Evolutionary conservation across 1,140 invertebrate species (phyloP).

Genomic region (Formica selysi): DNA sequence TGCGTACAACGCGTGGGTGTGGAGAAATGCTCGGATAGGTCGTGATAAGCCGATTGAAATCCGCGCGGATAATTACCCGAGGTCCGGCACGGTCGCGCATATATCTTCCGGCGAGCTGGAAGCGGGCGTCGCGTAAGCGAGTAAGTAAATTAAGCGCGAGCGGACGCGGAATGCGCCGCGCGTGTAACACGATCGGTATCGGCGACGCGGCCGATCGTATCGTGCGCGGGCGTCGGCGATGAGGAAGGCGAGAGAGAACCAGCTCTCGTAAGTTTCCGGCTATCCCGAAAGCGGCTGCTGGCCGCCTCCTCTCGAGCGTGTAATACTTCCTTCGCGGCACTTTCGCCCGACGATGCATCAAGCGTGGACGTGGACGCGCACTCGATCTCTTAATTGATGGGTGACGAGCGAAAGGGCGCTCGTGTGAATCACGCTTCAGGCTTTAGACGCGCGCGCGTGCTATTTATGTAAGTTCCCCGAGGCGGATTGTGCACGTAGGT

Average conservation of each 20-base stretch:
- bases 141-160: constrained; percentile 61
- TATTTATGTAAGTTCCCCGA: constrained; percentile 35
- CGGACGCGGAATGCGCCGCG: constrained; percentile 12
- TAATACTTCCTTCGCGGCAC: constrained; percentile 52
- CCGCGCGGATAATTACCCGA: constrained; percentile 67
- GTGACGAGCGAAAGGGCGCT: constrained; percentile 57
- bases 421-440: constrained; percentile 48
- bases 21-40: constrained; percentile 48
- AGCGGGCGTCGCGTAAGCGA: constrained; percentile 44
- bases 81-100: constrained; percentile 54
- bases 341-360: constrained; percentile 18
- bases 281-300: constrained; percentile 56
- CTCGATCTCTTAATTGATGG: constrained; percentile 68
- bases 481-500: constrained; percentile 29
- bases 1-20: constrained; percentile 64
- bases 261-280: constrained; percentile 72
- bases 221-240: constrained; percentile 70
- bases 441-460: constrained; percentile 22
- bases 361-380: background rate
- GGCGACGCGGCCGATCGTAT: constrained; percentile 65
- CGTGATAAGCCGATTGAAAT: constrained; percentile 59
- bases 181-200: constrained; percentile 63
- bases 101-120: constrained; percentile 54
- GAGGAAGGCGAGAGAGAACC: constrained; percentile 67
- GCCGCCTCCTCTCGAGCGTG: constrained; percentile 27